Conservation (phyloP, 2,888 invertebrate genomes). For the Lysandra bellargus region DNA sequence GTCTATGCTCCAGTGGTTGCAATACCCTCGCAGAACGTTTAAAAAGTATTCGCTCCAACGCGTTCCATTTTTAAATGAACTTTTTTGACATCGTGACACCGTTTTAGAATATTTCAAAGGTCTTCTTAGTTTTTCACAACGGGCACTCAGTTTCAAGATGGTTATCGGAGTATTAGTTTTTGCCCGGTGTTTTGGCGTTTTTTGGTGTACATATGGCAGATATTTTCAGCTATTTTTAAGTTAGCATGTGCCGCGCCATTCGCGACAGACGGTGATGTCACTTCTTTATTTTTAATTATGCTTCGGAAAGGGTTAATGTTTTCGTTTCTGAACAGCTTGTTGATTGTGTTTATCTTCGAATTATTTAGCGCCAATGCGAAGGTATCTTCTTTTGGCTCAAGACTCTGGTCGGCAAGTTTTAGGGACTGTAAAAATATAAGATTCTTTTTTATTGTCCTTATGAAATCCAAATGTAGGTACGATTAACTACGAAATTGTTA, state of each 20-base stretch:
- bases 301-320: constrained; percentile 63
- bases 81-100: constrained; percentile 35
- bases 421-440: not conserved
- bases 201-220: constrained; percentile 70
- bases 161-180: constrained; percentile 58
- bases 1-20: constrained; percentile 53
- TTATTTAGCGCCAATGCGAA: not conserved
- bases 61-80: constrained; percentile 31
- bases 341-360: constrained; percentile 8
- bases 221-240: constrained; percentile 70
- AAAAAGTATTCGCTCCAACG: not conserved
- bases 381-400: not conserved
- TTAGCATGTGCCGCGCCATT: constrained; percentile 71
- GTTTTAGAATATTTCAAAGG: constrained; percentile 52
- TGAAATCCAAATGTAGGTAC: too few relatives aligned
- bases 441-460: too few relatives aligned
- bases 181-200: constrained; percentile 55
- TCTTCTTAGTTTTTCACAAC: constrained; percentile 49
- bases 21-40: constrained; percentile 40
- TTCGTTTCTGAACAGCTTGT: constrained; percentile 43
- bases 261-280: constrained; percentile 76
- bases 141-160: constrained; percentile 47
- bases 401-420: not conserved
- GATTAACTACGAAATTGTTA: too few relatives aligned
- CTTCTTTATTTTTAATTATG: constrained; percentile 64